phyloP scores from a whole-genome alignment of 2,888 invertebrate species.

The Globia sparganii region DNA sequence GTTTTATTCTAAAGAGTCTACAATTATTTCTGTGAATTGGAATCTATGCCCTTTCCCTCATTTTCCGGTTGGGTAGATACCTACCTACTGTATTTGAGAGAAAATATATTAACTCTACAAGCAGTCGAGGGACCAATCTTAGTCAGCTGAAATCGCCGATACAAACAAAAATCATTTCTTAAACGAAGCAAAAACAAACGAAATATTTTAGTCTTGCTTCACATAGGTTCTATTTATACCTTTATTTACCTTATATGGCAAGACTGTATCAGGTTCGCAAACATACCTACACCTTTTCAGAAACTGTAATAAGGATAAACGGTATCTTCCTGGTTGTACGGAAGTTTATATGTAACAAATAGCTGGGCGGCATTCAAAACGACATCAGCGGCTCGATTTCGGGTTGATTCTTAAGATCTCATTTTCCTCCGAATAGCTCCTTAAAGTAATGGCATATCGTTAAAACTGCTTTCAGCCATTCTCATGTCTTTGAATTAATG shows the following conservation, averaged over 20 bases:
- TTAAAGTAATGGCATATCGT: slow-evolving; percentile 79
- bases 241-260: background rate
- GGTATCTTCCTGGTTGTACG: slow-evolving; percentile 23
- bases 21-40: slow-evolving; percentile 1
- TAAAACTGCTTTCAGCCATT: slow-evolving; percentile 74
- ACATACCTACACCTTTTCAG: slow-evolving; percentile 8
- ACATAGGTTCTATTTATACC: slow-evolving; percentile 1
- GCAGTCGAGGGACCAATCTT: background rate
- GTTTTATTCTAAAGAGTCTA: slow-evolving; percentile 4
- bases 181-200: background rate
- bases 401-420: slow-evolving; percentile 72
- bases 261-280: slow-evolving; percentile 14
- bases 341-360: slow-evolving; percentile 51
- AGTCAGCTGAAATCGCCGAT: slow-evolving; percentile 7
- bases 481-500: slow-evolving; percentile 80
- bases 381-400: slow-evolving; percentile 62
- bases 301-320: slow-evolving; percentile 43
- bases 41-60: slow-evolving; percentile 10
- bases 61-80: slow-evolving; percentile 16
- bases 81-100: background rate
- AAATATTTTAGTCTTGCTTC: slow-evolving; percentile 10
- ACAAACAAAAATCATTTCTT: background rate
- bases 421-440: slow-evolving; percentile 75
- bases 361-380: slow-evolving; percentile 53
- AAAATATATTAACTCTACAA: slow-evolving; percentile 9